Evolutionary conservation across 1,140 invertebrate genomes (phyloP), one percentile per base, ranked within the genome.

Genomic region (Drosophila pruinosa): DNA sequence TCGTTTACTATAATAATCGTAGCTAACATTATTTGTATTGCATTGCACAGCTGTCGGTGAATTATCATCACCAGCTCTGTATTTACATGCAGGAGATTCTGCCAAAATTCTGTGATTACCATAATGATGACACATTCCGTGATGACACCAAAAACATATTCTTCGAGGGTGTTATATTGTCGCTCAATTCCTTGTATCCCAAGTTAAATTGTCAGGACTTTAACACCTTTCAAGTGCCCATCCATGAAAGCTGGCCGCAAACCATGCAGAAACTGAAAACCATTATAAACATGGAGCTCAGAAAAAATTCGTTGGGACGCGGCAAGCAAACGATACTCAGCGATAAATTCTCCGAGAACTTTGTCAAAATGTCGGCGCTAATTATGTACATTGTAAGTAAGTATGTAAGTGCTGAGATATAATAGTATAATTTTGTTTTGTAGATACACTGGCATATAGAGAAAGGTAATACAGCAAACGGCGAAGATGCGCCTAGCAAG

Each of bases 41-140:
- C 0, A 41, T 15, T 22, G 5, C 14, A n/a, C n/a, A 90, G 89
- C 68, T 89, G 2, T 65, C 79, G 2, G 61, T 88, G 3, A 89
- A 89, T 52, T 90, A 90, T 69, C 85, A 89, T 41, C 45, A 85
- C 34, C 56, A 67, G 17, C 12, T 90, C 7, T 81, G 89, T 63
- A 28, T 70, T n/a, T 63, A 83, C n/a, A 62, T 88, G 34, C 89
- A 90, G 28, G 64, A 85, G 5, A 68, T 85, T 17, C 28, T 90
- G 8, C 85, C 89, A 1, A 78, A 73, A 10, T 53, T 90, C 0
- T 88, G 81, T 45, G 76, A 77, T 24, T 78, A 74, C 28, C 72
- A 90, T 45, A 69, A 85, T 10, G 67, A 69, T 4, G 72, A 78
- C 45, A 38, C 45, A 5, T 80, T 74, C 8, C 62, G 71, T 4